Percentiles rank a stretch among this genome's conserved stretches.
These are phyloP conservation scores for Neodon shergylaensis DNA, from an alignment of 2,113 vertebrate species.

Conservation along the genomic window DNA sequence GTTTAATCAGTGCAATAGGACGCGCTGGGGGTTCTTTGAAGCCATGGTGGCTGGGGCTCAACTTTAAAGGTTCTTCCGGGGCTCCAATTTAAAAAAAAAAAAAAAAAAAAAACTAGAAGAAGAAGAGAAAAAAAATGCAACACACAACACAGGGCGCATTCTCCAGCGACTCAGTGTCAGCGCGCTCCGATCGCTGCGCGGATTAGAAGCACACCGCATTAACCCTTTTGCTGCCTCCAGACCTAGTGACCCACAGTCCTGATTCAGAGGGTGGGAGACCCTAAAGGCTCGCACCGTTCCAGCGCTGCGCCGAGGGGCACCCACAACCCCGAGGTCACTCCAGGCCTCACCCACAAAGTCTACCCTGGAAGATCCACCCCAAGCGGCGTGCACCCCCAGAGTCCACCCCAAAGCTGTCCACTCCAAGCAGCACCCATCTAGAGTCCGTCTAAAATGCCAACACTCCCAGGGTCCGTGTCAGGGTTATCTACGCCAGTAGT, in stretches of 20 bases:
- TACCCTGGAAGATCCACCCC: background rate
- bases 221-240: slow-evolving; percentile 77
- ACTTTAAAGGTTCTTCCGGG: slow-evolving; percentile 76
- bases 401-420: background rate
- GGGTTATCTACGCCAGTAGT: background rate
- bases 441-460: background rate
- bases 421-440: background rate
- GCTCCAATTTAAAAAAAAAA: too few species aligned
- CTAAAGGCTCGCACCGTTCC: background rate
- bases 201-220: slow-evolving; percentile 71
- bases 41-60: slow-evolving; percentile 61
- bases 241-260: background rate
- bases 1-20: slow-evolving; percentile 78
- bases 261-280: background rate
- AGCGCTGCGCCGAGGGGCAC: background rate
- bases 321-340: background rate
- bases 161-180: slow-evolving; percentile 22
- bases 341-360: background rate
- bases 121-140: background rate
- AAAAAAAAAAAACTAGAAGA: too few species aligned
- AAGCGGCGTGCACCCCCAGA: background rate
- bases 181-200: slow-evolving; percentile 41
- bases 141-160: background rate
- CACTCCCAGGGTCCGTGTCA: background rate
- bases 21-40: slow-evolving; percentile 65